A percentile compares a stretch with the other conserved stretches of the same genome.
Evolutionary conservation across 2,113 vertebrate genomes (phyloP).

Genomic region (Fulmarus glacialis): DNA sequence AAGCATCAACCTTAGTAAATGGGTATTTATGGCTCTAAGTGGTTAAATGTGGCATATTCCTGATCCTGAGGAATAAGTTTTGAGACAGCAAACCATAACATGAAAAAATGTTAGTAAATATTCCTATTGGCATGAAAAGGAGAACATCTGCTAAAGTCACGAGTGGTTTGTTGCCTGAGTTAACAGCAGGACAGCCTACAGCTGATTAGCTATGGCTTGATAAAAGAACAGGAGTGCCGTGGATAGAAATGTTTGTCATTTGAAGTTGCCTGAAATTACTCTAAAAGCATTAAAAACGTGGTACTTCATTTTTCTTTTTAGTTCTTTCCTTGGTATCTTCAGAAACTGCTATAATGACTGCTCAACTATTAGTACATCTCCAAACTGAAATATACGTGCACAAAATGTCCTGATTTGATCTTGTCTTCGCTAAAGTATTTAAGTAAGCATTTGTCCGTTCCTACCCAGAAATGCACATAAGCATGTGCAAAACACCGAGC

Average conservation of each 20-base stretch:
- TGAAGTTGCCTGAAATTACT: background rate
- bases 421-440: background rate
- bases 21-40: background rate
- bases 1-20: background rate
- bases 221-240: background rate
- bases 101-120: background rate
- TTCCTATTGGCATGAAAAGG: constrained; percentile 33
- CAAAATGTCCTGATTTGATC: background rate
- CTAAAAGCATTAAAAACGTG: background rate
- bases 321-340: background rate
- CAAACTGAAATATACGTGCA: background rate
- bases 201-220: constrained; percentile 21
- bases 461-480: background rate
- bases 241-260: background rate
- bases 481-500: background rate
- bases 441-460: background rate
- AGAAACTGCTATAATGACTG: background rate
- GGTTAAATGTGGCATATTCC: background rate
- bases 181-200: constrained; percentile 54
- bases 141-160: constrained; percentile 57
- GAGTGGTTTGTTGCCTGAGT: constrained; percentile 49
- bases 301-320: background rate
- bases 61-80: background rate
- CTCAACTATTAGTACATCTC: background rate
- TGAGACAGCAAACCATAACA: background rate